Conservation (phyloP, 2,113 vertebrate species). For the Garra rufa region DNA sequence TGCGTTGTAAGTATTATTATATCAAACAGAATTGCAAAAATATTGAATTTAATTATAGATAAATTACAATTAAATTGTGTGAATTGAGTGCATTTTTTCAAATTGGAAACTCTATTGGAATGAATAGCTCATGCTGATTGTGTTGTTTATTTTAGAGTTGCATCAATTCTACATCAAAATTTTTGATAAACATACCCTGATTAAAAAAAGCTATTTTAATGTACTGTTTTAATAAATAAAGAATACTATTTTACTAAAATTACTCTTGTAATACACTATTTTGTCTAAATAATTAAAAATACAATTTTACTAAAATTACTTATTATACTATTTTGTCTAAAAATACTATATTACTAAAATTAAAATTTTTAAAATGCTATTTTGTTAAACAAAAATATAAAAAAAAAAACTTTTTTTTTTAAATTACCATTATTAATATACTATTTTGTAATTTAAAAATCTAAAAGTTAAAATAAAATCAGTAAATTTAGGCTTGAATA, state of each 20-base stretch:
- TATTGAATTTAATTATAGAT: background rate
- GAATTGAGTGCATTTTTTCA: background rate
- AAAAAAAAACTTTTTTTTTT: too few relatives aligned
- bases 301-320: background rate
- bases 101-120: background rate
- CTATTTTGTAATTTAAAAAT: background rate
- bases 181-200: background rate
- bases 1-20: slow-evolving; percentile 74
- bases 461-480: background rate
- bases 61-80: background rate
- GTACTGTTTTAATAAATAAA: background rate
- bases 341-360: background rate
- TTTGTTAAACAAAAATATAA: background rate
- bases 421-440: too few relatives aligned
- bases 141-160: background rate
- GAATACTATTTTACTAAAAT: background rate
- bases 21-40: background rate
- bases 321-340: background rate
- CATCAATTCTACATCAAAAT: background rate
- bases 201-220: too few relatives aligned
- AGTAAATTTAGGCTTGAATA: too few relatives aligned
- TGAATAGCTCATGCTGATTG: background rate
- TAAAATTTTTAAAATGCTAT: background rate
- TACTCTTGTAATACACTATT: background rate
- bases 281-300: background rate